A percentile compares a stretch with the other conserved stretches of the same genome.
These are phyloP conservation scores for Glandiceps talaboti DNA, from an alignment of 53 echinoderm and acorn worm species.

Conservation along the genomic window DNA sequence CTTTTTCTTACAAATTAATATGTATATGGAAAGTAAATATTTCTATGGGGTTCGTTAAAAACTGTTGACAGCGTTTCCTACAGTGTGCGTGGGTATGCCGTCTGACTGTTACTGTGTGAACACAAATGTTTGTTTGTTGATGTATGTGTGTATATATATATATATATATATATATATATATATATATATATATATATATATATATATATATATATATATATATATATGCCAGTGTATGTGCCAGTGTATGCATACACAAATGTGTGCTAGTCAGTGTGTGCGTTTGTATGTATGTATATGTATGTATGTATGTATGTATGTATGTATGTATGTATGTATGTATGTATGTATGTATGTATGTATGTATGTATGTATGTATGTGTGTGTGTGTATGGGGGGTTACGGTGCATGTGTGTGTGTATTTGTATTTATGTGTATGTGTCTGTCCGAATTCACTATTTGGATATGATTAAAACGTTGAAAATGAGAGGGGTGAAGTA, in stretches of 20 bases:
- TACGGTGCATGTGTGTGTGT: neutral
- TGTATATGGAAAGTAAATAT: too few relatives aligned
- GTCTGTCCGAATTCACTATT: neutral
- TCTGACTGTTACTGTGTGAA: neutral
- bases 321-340: neutral
- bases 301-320: neutral
- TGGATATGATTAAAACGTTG: too few relatives aligned
- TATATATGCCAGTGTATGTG: neutral
- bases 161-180: too few relatives aligned
- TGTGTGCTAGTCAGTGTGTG: too few relatives aligned
- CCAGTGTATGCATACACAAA: neutral
- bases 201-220: too few relatives aligned
- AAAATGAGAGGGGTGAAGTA: too few relatives aligned
- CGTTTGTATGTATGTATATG: neutral
- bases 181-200: too few relatives aligned
- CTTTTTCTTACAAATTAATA: too few relatives aligned
- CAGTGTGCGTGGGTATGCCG: neutral
- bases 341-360: neutral
- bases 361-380: neutral
- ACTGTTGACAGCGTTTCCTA: too few relatives aligned
- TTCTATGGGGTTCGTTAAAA: too few relatives aligned
- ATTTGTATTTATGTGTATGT: neutral
- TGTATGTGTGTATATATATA: neutral
- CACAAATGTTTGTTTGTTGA: neutral
- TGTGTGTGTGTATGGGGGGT: neutral